Percentiles rank a stretch among this genome's conserved stretches.
phyloP scores from a whole-genome alignment of 2,797 vertebrate species.

The Calcarius lapponicus region DNA sequence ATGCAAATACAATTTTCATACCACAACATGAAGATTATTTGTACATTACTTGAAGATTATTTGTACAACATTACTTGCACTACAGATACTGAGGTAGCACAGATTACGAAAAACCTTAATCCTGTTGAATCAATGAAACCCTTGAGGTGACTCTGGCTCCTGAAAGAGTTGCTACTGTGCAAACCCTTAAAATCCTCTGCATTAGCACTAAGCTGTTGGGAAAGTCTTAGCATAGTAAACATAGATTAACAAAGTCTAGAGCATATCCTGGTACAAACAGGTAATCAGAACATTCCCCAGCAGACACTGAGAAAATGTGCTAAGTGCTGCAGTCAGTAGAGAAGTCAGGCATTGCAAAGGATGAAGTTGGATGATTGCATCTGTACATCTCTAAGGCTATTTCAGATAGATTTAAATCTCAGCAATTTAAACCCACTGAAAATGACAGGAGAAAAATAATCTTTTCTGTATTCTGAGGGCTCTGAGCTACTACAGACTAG shows the following conservation, averaged over 20 bases:
- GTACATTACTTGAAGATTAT: not conserved
- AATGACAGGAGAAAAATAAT: not conserved
- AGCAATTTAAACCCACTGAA: not conserved
- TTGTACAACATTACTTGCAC: not conserved
- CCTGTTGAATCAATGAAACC: constrained; percentile 12
- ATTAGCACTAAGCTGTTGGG: constrained; percentile 33
- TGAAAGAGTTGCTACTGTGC: not conserved
- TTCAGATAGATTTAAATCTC: not conserved
- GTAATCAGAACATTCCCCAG: not conserved
- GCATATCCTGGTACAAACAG: not conserved
- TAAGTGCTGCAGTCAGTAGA: not conserved
- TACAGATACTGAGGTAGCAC: not conserved
- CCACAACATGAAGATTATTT: not conserved
- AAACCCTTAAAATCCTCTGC: constrained; percentile 22
- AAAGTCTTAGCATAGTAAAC: constrained; percentile 24
- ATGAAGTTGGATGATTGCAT: not conserved
- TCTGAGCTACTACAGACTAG: not conserved
- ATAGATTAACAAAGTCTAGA: constrained; percentile 23
- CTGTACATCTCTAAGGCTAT: not conserved
- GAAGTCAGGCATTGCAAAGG: not conserved
- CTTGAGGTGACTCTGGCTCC: not conserved
- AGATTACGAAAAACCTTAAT: not conserved
- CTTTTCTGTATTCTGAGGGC: not conserved
- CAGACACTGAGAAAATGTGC: not conserved
- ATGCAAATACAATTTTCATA: not conserved